Evolutionary conservation across 2,888 invertebrate species (phyloP), one percentile per base, ranked within the genome.

Genomic region (Melipona beecheii): DNA sequence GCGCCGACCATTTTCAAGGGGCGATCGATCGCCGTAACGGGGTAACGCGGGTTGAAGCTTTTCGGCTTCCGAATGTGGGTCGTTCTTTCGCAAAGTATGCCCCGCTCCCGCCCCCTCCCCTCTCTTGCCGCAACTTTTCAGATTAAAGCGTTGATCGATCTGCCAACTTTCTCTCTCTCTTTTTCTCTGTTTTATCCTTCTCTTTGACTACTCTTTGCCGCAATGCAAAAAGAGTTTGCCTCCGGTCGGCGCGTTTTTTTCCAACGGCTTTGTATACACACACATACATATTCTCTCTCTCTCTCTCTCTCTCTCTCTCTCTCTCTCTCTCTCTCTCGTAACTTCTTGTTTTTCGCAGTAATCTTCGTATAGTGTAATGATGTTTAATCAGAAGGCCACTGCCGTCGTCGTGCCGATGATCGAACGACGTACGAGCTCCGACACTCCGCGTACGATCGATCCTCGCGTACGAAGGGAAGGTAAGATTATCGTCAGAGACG

Each of bases 301-400:
- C 5, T 52, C 50, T 75, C 68, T 81, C 78, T 81, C 50, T 52
- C 5, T 6, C 2, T 49, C 49, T 52, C 52, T 52, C 52, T 52
- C 0, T 52, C 52, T 82, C 72, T 84, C 82, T 56, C 9, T 56
- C 11, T 83, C 69, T 84, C 81, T 84, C 72, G 89, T 89, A 86
- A 89, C 52, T 83, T 87, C 75, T 89, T 89, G 81, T 87, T 79
- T 76, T 81, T 76, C 86, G 87, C 89, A 89, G 84, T 89, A 89
- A 89, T 80, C 54, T 80, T 76, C 68, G 43, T 43, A 85, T 89
- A 86, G 82, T 79, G 76, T 83, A 81, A 77, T 84, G 68, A 78
- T 85, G 69, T 81, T 70, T 64, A 54, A 19, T 76, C 77, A 52
- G 81, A 80, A 78, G 85, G 74, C 68, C 43, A 85, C 90, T 89